A percentile compares a stretch with the other conserved stretches of the same genome.
These are phyloP conservation scores for Rhizomys pruinosus DNA, from an alignment of 2,113 vertebrate species.

Conservation along the genomic window DNA sequence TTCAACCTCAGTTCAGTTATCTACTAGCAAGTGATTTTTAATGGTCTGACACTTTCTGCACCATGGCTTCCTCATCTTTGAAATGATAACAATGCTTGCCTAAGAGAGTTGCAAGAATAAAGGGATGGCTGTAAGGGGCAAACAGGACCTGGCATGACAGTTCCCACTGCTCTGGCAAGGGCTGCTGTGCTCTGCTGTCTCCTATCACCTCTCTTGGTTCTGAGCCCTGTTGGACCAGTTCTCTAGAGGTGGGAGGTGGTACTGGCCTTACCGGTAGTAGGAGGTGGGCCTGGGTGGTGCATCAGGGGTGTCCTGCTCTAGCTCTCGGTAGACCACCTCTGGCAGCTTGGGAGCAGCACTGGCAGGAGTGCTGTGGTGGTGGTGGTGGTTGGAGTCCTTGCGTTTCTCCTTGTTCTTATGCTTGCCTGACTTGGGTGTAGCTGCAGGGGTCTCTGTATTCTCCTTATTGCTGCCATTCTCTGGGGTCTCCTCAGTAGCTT, in stretches of 20 bases:
- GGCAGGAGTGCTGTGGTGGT: constrained; percentile 92
- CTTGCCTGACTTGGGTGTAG: constrained; percentile 95
- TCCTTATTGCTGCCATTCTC: constrained; percentile 93
- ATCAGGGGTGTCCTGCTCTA: constrained; percentile 96
- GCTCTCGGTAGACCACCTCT: constrained; percentile 96
- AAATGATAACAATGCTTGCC: constrained; percentile 9
- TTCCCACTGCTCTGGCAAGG: neutral
- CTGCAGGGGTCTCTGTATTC: constrained; percentile 89
- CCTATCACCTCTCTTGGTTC: neutral
- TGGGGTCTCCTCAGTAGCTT: constrained; percentile 90
- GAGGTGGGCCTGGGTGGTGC: constrained; percentile 94
- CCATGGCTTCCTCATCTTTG: neutral
- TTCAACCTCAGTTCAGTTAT: neutral
- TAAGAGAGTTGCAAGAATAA: neutral
- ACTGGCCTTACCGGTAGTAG: constrained; percentile 94
- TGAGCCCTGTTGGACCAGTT: constrained; percentile 34
- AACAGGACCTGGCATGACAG: neutral
- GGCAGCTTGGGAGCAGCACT: constrained; percentile 95
- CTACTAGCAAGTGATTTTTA: neutral
- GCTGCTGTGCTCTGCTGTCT: neutral
- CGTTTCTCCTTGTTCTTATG: constrained; percentile 99
- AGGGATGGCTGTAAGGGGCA: neutral
- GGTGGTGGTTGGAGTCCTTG: constrained; percentile 92
- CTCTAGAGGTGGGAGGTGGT: constrained; percentile 8
- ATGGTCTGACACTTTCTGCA: neutral